Evolutionary conservation across 2,113 vertebrate species (phyloP).

Genomic region (Sinosuthora webbiana): DNA sequence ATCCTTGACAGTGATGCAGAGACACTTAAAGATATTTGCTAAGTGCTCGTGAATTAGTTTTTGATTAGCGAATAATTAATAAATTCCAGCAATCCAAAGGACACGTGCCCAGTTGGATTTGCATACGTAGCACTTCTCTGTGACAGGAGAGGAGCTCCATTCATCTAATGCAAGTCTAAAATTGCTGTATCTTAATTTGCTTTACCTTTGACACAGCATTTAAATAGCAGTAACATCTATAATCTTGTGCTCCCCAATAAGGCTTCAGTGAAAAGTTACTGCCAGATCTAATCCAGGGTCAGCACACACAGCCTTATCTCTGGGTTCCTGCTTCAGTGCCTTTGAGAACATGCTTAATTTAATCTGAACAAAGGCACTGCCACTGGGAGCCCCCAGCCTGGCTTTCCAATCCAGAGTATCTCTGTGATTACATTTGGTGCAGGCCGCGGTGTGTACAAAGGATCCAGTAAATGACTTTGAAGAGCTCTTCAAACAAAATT

Average conservation of each 20-base stretch:
- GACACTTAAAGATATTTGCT: neutral
- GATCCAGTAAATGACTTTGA: conserved; percentile 28
- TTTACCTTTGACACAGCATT: conserved; percentile 58
- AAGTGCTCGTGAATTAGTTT: conserved; percentile 22
- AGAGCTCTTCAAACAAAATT: neutral
- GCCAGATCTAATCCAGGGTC: conserved; percentile 48
- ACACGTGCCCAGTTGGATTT: neutral
- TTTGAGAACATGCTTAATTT: conserved; percentile 70
- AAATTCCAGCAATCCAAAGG: neutral
- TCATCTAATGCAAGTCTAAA: neutral
- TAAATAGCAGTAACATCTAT: conserved; percentile 20
- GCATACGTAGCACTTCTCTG: neutral
- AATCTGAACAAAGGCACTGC: conserved; percentile 64
- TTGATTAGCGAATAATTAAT: conserved; percentile 14
- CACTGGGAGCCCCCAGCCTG: conserved; percentile 25
- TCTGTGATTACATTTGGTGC: conserved; percentile 54
- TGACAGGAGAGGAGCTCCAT: neutral
- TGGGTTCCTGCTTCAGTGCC: conserved; percentile 57
- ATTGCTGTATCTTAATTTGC: conserved; percentile 20
- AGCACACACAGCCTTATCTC: conserved; percentile 55
- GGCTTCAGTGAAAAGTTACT: conserved; percentile 45
- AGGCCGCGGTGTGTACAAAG: neutral
- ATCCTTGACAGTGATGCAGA: neutral
- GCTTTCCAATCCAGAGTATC: conserved; percentile 31
- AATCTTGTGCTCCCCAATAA: conserved; percentile 16